Percentiles rank a stretch among this genome's conserved stretches.
Evolutionary conservation across 2,888 invertebrate genomes (phyloP).

Genomic region (Luffia ferchaultella): DNA sequence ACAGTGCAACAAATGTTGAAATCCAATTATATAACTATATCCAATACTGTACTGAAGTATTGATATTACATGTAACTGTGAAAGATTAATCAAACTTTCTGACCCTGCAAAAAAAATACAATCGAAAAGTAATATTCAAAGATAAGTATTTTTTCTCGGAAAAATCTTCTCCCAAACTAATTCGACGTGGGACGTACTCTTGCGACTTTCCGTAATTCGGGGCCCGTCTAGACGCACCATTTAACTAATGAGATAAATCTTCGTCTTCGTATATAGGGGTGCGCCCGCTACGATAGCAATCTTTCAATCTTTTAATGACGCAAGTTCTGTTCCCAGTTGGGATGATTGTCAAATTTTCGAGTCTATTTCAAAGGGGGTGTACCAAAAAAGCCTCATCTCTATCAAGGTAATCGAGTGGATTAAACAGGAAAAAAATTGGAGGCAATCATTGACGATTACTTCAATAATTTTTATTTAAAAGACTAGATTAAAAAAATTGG

Average conservation of each 20-base stretch:
- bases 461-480: neutral
- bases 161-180: neutral
- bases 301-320: constrained; percentile 62
- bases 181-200: constrained; percentile 11
- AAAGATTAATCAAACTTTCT: no score
- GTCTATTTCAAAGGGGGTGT: neutral
- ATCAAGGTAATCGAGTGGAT: neutral
- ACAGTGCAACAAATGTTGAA: no score
- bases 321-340: constrained; percentile 34
- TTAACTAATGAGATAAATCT: constrained; percentile 63
- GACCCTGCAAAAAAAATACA: no score
- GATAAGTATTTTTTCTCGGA: neutral
- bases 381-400: neutral
- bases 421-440: no score
- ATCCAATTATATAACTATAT: no score
- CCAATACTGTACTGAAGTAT: no score
- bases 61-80: no score
- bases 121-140: no score
- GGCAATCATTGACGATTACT: no score
- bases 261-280: constrained; percentile 23
- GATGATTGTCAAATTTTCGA: constrained; percentile 22
- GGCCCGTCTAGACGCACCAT: constrained; percentile 40
- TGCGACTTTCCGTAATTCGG: constrained; percentile 27
- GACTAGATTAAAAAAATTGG: no score
- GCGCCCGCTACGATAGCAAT: constrained; percentile 32